phyloP scores from a whole-genome alignment of 2,888 invertebrate genomes.

The Cephus pygmeus region DNA sequence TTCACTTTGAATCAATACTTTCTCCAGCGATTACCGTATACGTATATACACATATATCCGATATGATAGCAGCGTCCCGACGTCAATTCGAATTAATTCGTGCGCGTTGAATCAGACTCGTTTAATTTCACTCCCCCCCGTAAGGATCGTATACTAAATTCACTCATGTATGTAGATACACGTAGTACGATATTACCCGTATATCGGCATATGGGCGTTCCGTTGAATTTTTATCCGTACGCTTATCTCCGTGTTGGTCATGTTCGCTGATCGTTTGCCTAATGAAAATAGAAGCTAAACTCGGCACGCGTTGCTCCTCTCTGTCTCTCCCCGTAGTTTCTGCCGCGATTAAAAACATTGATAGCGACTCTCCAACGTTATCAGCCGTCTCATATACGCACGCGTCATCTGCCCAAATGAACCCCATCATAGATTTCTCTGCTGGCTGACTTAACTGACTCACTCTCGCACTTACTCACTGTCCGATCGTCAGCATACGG shows the following conservation, averaged over 20 bases:
- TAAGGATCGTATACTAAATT: no score
- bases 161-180: conserved; percentile 8
- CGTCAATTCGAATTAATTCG: background rate
- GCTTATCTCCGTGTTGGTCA: background rate
- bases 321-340: background rate
- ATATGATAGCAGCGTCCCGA: background rate
- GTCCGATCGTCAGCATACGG: background rate
- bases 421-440: background rate
- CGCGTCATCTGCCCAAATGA: background rate
- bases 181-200: background rate
- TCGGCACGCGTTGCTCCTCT: background rate
- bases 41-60: background rate
- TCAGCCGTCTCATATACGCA: background rate
- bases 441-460: background rate
- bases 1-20: background rate
- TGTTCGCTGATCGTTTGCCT: background rate
- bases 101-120: background rate
- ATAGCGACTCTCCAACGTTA: background rate
- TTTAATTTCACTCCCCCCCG: background rate
- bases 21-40: background rate
- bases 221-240: background rate
- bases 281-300: background rate
- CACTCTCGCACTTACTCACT: background rate
- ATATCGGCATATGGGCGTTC: conserved; percentile 8
- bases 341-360: background rate